Percentiles rank a stretch among this genome's conserved stretches.
Evolutionary conservation across 2,113 vertebrate species (phyloP).

Genomic region (Aldabrachelys gigantea): DNA sequence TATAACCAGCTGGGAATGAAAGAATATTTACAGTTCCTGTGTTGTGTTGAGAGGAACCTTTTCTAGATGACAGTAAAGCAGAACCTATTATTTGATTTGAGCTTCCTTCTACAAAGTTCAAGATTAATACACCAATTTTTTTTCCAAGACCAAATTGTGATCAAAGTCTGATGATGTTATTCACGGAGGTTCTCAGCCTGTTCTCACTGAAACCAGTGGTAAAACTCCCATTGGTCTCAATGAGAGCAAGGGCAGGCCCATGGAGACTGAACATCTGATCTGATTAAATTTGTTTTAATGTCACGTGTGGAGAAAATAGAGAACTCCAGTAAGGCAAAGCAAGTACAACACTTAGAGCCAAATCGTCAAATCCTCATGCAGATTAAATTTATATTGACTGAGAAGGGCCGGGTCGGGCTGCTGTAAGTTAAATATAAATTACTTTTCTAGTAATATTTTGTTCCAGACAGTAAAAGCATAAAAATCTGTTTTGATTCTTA

Average conservation of each 20-base stretch:
- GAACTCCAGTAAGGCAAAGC: not conserved
- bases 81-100: not conserved
- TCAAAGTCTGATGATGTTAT: not conserved
- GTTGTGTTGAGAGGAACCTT: not conserved
- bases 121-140: not conserved
- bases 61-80: not conserved
- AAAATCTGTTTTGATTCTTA: not conserved
- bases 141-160: not conserved
- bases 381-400: not conserved
- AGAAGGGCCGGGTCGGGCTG: not conserved
- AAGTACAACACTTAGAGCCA: not conserved
- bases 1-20: not conserved
- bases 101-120: not conserved
- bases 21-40: not conserved
- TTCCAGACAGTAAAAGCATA: constrained; percentile 1
- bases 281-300: not conserved
- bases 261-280: not conserved
- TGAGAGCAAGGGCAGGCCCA: not conserved
- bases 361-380: not conserved
- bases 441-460: not conserved
- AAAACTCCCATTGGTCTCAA: not conserved
- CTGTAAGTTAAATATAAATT: not conserved
- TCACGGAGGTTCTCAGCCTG: not conserved
- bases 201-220: not conserved
- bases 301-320: not conserved